Evolutionary conservation across 1,140 invertebrate species (phyloP).

Genomic region (Wasmannia auropunctata): DNA sequence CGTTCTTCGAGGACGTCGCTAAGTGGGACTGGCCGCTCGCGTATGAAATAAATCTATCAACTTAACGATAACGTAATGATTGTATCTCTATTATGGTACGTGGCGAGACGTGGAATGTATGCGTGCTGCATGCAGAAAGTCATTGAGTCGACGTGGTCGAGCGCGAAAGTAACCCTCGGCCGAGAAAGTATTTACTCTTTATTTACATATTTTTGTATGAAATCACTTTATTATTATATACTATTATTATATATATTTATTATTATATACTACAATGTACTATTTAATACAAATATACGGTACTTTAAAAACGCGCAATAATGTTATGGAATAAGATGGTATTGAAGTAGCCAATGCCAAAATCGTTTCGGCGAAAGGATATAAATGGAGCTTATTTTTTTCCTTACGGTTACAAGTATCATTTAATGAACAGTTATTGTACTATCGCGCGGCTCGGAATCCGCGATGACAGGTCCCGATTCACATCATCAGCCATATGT

Average conservation of each 20-base stretch:
- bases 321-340: background rate
- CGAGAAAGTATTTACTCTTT: background rate
- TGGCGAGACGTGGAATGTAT: background rate
- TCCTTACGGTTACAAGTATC: slow-evolving; percentile 24
- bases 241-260: too few relatives aligned
- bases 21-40: slow-evolving; percentile 19
- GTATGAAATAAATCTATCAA: slow-evolving; percentile 57
- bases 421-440: slow-evolving; percentile 18
- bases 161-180: background rate
- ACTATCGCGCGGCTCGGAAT: slow-evolving; percentile 44
- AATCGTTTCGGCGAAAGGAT: background rate
- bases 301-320: background rate
- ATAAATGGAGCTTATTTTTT: background rate
- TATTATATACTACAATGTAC: too few relatives aligned
- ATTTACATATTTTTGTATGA: background rate
- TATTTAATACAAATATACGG: background rate
- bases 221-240: background rate
- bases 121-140: background rate
- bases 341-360: background rate
- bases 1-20: slow-evolving; percentile 41
- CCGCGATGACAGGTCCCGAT: slow-evolving; percentile 46
- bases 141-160: background rate
- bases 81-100: slow-evolving; percentile 33
- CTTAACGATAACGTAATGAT: slow-evolving; percentile 29
- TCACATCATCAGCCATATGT: slow-evolving; percentile 45